Base-by-base conservation (phyloP, 2,797 vertebrate species). In the Sebastes itinus region DNA sequence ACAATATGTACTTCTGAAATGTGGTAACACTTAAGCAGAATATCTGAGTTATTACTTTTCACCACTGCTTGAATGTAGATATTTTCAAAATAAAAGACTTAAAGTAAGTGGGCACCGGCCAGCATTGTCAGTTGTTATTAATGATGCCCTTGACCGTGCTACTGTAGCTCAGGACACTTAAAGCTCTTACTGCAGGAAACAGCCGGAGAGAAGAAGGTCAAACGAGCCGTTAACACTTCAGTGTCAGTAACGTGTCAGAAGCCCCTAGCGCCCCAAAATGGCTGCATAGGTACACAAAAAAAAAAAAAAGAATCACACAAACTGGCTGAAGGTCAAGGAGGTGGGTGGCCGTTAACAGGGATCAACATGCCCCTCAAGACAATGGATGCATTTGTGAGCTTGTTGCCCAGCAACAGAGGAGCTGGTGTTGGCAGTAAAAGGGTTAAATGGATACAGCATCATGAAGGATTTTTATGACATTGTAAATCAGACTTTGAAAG, bases 341-440 rank as follows among this genome's bases (percentile, higher is more conserved):
- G 46, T 59, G 61, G 20, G 30, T 28, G 75, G 22, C 27, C 10
- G 42, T 67, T 76, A 68, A 85, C 14, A 14, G 59, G 61, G 82
- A 72, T 77, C 68, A 82, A 87, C 67, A 33, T 83, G 72, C 64
- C 58, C 60, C 27, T 52, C 22, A 75, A 87, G 68, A 88, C 74
- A 83, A 77, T 56, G 38, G 61, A 83, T 78, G 16, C 8, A 52
- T 83, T 77, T 90, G 49, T 79, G 54, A n/a, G 25, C 38, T 63
- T 62, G 86, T 88, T 92, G 86, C 78, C 59, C 22, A 22, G 79
- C 62, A 86, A 88, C 68, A 66, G 73, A 80, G 35, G 59, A 83
- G 49, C 46, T 71, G 25, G 12, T 16, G 56, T 38, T 49, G 74
- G 74, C 20, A 58, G 16, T 9, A 2, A 75, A 22, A 22, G n/a